Conservation (phyloP, 2,797 vertebrate genomes). For the Orestias chungarensis region DNA sequence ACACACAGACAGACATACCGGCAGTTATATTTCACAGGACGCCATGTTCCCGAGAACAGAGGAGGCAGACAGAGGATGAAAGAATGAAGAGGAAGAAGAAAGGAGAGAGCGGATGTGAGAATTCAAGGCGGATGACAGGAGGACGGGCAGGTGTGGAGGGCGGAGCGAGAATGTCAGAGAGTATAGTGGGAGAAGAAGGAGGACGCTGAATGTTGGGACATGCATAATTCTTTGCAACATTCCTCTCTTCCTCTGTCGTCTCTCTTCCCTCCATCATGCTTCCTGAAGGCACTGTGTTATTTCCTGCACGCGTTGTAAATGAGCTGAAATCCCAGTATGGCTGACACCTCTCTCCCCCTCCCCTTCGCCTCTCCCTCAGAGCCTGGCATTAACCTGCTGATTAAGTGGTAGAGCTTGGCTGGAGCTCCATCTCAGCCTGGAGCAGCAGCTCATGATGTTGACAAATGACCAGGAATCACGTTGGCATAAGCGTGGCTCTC, state of each 20-base stretch:
- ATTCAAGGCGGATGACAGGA: conserved; percentile 35
- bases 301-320: conserved; percentile 78
- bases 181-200: conserved; percentile 24
- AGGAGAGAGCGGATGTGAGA: conserved; percentile 27
- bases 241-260: conserved; percentile 32
- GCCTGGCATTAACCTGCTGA: conserved; percentile 81
- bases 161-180: conserved; percentile 33
- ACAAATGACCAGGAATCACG: conserved; percentile 76
- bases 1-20: conserved; percentile 47
- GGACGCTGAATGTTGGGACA: conserved; percentile 34
- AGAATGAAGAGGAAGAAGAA: conserved; percentile 52
- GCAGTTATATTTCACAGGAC: conserved; percentile 92
- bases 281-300: conserved; percentile 66
- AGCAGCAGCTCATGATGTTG: conserved; percentile 72
- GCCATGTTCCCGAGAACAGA: conserved; percentile 83
- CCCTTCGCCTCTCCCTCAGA: conserved; percentile 47
- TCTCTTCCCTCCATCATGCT: conserved; percentile 45
- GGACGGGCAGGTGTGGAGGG: conserved; percentile 34
- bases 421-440: conserved; percentile 73
- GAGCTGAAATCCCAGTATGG: conserved; percentile 76
- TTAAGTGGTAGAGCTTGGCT: conserved; percentile 80
- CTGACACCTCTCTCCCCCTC: conserved; percentile 38
- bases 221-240: conserved; percentile 70
- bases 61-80: conserved; percentile 69
- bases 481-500: conserved; percentile 62